Percentiles rank a stretch among this genome's conserved stretches.
Conservation (phyloP, 1,140 invertebrate species). For the Lordiphosa mommai region DNA sequence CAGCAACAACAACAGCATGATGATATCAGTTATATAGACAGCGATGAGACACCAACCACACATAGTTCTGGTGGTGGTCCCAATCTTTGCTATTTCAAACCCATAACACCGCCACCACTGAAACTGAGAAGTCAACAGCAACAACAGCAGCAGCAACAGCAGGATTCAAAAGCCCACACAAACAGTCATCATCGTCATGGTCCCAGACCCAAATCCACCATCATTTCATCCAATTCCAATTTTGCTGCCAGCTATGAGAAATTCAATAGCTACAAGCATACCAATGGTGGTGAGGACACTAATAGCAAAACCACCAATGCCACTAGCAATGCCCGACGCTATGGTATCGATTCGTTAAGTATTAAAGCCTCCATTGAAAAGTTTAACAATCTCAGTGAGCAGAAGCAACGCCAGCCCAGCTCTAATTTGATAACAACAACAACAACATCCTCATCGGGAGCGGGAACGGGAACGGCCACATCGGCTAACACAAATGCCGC, state of each 20-base stretch:
- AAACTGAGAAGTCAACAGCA: constrained; percentile 28
- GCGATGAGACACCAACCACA: constrained; percentile 56
- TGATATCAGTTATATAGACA: constrained; percentile 77
- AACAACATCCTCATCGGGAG: too few species aligned
- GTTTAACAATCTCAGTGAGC: constrained; percentile 69
- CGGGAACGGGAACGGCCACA: background rate
- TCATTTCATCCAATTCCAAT: constrained; percentile 60
- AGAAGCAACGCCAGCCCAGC: constrained; percentile 42
- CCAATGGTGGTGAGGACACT: constrained; percentile 37
- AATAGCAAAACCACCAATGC: background rate
- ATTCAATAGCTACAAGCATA: constrained; percentile 58
- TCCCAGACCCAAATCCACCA: constrained; percentile 66
- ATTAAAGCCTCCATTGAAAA: constrained; percentile 77
- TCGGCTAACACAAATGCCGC: background rate
- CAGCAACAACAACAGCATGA: constrained; percentile 50
- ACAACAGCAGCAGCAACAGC: constrained; percentile 13
- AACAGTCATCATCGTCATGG: background rate
- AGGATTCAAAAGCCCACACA: constrained; percentile 10
- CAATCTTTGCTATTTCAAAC: constrained; percentile 56
- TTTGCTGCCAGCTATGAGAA: constrained; percentile 61
- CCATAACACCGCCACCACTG: constrained; percentile 47
- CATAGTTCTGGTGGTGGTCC: constrained; percentile 11
- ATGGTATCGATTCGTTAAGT: constrained; percentile 66
- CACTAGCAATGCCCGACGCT: constrained; percentile 37
- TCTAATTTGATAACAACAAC: constrained; percentile 17